Percentiles rank a stretch among this genome's conserved stretches.
phyloP scores from a whole-genome alignment of 1,140 invertebrate genomes.

The Scaptomyza graminum region DNA sequence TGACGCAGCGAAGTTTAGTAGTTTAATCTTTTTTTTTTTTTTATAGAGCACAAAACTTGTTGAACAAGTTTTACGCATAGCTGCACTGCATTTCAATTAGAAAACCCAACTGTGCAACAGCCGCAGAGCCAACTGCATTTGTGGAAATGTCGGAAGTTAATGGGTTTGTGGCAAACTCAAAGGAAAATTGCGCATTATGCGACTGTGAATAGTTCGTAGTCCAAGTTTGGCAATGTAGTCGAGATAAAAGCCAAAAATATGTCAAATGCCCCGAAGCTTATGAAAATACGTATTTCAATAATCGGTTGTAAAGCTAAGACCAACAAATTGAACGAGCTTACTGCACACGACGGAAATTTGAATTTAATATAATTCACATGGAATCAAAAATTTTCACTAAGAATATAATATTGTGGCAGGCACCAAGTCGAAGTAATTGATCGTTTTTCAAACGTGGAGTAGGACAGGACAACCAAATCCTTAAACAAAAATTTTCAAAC shows the following conservation, averaged over 20 bases:
- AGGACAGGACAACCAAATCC: too few relatives aligned
- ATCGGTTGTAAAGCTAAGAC: too few relatives aligned
- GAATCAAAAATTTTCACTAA: too few relatives aligned
- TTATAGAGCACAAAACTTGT: constrained; percentile 32
- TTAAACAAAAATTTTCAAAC: too few relatives aligned
- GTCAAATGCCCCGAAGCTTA: too few relatives aligned
- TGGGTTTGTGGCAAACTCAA: not conserved
- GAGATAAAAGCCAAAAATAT: not conserved
- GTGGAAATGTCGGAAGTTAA: not conserved
- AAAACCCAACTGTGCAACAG: constrained; percentile 21
- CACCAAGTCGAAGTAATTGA: too few relatives aligned
- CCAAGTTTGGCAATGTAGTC: not conserved
- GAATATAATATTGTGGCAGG: too few relatives aligned
- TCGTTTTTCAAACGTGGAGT: too few relatives aligned
- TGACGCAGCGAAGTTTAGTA: constrained; percentile 8
- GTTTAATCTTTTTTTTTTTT: not conserved
- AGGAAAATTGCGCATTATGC: constrained; percentile 1
- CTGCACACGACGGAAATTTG: too few relatives aligned
- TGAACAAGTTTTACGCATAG: constrained; percentile 64
- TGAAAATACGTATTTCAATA: too few relatives aligned
- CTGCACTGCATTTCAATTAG: constrained; percentile 69
- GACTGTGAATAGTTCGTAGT: not conserved
- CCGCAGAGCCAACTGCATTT: constrained; percentile 18
- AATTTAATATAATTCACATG: too few relatives aligned
- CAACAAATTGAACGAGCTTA: too few relatives aligned